Evolutionary conservation across 2,113 vertebrate genomes (phyloP), one percentile per base, ranked within the genome.

Genomic region (Psilopogon haemacephalus): DNA sequence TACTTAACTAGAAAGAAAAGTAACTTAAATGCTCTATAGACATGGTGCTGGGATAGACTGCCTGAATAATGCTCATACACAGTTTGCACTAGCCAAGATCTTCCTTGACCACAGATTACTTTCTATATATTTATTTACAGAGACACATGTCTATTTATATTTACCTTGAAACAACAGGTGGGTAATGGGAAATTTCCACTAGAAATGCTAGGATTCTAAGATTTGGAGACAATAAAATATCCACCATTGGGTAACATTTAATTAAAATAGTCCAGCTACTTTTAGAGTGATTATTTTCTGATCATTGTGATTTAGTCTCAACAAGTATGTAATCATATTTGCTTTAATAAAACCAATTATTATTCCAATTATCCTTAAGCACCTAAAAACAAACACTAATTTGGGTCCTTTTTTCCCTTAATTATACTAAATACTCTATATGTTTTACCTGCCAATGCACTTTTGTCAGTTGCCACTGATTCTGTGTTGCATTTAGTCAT

Each of bases 1-100:
- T 84, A 56, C 83, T 90, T 96, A 97, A 96, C 96, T 96, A 96
- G 91, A 90, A 95, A 83, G 75, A 94, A 97, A 98, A 96, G 93
- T 86, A 92, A 52, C 42, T 89, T 91, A 89, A 96, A 94, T 92
- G 55, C n/a, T 79, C 70, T 62, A 48, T 12, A 88, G 88, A 91
- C 67, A 54, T 5, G 19, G 26, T 12, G 56, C 72, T 93, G 38
- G 33, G 40, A 24, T 62, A 78, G 64, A 93, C n/a, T 82, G 62
- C 40, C 10, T 70, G 27, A 88, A 78, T 67, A 55, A 76, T 33
- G 37, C 35, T 54, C 46, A 60, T 32, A 40, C 19, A 56, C 54
- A 71, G 30, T 90, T 76, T 78, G 35, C 67, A 64, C 64, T 54
- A 65, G 38, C 46, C 71, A 84, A 93, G 48, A 48, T 40, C 27